Evolutionary conservation across 2,888 invertebrate species (phyloP).

Genomic region (Mystacides longicornis): DNA sequence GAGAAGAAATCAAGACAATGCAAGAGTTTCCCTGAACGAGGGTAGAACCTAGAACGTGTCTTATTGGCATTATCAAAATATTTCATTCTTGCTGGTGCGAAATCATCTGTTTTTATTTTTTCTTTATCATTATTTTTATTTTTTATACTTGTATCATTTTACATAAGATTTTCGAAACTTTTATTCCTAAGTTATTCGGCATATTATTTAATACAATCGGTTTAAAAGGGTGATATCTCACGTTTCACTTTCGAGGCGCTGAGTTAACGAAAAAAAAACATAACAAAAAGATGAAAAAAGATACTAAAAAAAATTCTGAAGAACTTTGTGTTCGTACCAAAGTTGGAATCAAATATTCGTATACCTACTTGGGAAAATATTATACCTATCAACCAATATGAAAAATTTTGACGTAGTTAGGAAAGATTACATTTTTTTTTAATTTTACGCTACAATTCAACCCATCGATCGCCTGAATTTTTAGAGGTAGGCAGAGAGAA

Average conservation of each 20-base stretch:
- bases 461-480: no score
- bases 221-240: background rate
- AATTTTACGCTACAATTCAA: no score
- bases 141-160: background rate
- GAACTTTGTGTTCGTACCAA: no score
- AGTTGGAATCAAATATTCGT: no score
- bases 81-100: background rate
- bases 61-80: conserved; percentile 3
- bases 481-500: no score
- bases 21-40: background rate
- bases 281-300: no score
- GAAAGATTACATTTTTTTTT: no score
- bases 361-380: no score
- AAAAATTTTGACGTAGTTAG: no score
- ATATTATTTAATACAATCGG: background rate
- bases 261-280: no score
- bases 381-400: no score
- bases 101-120: background rate
- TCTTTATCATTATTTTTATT: background rate
- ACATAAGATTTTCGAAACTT: background rate
- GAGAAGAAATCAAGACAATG: background rate
- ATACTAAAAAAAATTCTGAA: no score
- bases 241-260: background rate
- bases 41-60: background rate
- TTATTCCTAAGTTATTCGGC: background rate